These are phyloP conservation scores for Rhinogobius similis DNA, from an alignment of 2,113 vertebrate species.

Conservation along the genomic window DNA sequence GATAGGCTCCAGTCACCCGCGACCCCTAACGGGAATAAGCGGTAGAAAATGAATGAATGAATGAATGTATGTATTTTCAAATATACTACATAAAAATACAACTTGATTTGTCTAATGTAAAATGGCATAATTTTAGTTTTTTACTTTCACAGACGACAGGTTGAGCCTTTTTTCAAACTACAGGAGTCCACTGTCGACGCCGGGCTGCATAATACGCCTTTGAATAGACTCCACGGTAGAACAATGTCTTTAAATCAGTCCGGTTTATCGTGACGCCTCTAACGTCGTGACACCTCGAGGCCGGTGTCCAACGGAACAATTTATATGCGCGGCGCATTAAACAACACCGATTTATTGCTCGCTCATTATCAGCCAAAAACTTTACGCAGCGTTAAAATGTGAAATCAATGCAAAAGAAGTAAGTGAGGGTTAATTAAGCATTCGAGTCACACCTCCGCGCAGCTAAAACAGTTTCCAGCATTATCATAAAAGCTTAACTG, in stretches of 20 bases:
- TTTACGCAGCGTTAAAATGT: not conserved
- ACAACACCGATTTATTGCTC: slow-evolving; percentile 12
- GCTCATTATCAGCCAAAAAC: slow-evolving; percentile 3
- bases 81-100: too few relatives aligned
- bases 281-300: slow-evolving; percentile 12
- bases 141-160: too few relatives aligned
- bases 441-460: not conserved
- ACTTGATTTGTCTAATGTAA: too few relatives aligned
- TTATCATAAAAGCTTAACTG: slow-evolving; percentile 14
- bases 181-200: slow-evolving; percentile 6
- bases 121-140: too few relatives aligned
- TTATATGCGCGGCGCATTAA: not conserved
- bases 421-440: not conserved
- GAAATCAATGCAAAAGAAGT: not conserved
- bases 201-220: slow-evolving; percentile 9
- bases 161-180: not conserved
- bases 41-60: too few relatives aligned
- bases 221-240: slow-evolving; percentile 3
- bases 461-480: slow-evolving; percentile 1
- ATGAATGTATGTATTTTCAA: too few relatives aligned
- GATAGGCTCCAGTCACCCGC: too few relatives aligned
- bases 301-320: slow-evolving; percentile 9
- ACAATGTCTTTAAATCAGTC: slow-evolving; percentile 9
- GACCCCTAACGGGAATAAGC: too few relatives aligned
- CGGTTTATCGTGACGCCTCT: not conserved